Conservation (phyloP, 37 sponge, comb jelly and placozoan species). For the Halichondria panicea region DNA sequence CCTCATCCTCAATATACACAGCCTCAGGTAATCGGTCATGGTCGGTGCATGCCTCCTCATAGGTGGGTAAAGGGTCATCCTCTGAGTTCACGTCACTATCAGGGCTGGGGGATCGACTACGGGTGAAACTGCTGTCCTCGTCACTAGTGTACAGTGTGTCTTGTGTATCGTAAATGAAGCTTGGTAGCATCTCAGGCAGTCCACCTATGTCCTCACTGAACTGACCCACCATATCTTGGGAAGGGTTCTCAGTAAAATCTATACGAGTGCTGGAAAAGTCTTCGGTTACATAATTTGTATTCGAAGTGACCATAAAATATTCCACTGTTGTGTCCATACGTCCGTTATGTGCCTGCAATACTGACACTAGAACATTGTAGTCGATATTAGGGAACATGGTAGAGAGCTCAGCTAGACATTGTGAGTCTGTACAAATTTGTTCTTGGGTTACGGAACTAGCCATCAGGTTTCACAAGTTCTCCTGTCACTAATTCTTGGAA, state of each 20-base stretch:
- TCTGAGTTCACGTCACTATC: neutral
- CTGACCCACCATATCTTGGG: neutral
- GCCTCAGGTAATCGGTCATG: neutral
- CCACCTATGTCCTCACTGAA: conserved; percentile 42
- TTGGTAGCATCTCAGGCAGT: conserved; percentile 19
- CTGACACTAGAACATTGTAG: conserved; percentile 17
- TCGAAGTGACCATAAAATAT: conserved; percentile 20
- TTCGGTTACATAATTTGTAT: neutral
- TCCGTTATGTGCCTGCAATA: conserved; percentile 17
- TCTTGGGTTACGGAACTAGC: neutral
- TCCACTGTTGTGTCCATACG: conserved; percentile 32
- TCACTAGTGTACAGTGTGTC: neutral
- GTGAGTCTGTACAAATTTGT: conserved; percentile 12
- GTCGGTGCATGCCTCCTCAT: conserved; percentile 6
- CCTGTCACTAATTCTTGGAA: too few species aligned
- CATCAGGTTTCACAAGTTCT: neutral
- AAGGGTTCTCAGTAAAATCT: neutral
- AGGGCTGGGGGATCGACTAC: neutral
- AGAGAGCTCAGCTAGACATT: conserved; percentile 5
- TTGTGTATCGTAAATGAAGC: neutral
- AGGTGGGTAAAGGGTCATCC: conserved; percentile 19
- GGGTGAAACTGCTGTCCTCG: neutral
- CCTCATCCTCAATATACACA: neutral
- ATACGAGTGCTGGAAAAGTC: too few species aligned
- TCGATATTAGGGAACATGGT: conserved; percentile 53